These are phyloP conservation scores for Antidorcas marsupialis DNA, from an alignment of 2,113 vertebrate species.

Conservation along the genomic window DNA sequence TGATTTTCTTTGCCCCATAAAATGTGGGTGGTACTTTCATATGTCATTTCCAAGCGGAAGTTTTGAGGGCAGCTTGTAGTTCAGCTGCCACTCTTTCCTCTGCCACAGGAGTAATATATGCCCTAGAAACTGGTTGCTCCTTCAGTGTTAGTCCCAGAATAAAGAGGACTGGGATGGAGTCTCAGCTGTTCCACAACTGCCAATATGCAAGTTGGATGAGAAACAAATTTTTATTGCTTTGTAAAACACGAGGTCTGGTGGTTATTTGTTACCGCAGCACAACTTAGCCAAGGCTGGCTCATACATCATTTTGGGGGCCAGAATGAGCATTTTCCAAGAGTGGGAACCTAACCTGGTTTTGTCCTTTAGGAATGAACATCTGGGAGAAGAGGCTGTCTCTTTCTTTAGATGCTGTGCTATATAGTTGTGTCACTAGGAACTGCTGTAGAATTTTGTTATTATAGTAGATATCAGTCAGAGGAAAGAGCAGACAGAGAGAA, in stretches of 20 bases:
- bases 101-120: not conserved
- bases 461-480: not conserved
- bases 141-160: not conserved
- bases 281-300: not conserved
- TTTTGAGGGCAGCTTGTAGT: not conserved
- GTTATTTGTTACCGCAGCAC: not conserved
- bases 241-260: not conserved
- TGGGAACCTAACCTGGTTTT: not conserved
- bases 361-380: not conserved
- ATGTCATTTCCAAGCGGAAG: not conserved
- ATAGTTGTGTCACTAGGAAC: not conserved
- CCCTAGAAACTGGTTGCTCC: not conserved
- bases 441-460: not conserved
- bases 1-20: not conserved
- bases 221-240: not conserved
- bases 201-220: not conserved
- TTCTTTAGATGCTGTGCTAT: not conserved
- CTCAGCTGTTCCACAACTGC: not conserved
- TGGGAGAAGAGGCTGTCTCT: not conserved
- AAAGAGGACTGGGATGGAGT: not conserved
- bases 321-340: not conserved
- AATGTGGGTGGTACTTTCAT: not conserved
- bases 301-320: not conserved
- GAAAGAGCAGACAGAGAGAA: not conserved
- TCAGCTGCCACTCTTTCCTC: not conserved